Conservation (phyloP, 2,113 vertebrate species). For the Cnemophilus loriae region DNA sequence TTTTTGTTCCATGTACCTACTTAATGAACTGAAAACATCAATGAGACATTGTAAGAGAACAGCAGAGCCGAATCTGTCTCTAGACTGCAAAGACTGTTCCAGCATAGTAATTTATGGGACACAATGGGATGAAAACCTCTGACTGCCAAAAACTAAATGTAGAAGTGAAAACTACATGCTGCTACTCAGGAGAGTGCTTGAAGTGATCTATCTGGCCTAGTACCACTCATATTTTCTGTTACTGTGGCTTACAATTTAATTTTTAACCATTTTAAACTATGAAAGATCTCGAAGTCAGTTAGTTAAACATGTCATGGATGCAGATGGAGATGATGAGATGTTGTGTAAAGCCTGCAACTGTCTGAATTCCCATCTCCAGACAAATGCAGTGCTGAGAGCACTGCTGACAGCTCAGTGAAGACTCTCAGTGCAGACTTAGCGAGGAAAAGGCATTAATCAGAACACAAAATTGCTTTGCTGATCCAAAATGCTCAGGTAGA, state of each 20-base stretch:
- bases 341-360: background rate
- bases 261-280: background rate
- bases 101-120: conserved; percentile 37
- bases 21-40: conserved; percentile 53
- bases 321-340: background rate
- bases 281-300: background rate
- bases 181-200: background rate
- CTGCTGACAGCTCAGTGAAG: background rate
- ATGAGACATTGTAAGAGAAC: conserved; percentile 22
- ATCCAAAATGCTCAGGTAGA: background rate
- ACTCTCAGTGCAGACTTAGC: background rate
- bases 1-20: conserved; percentile 13
- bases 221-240: background rate
- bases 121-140: background rate
- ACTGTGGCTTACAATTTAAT: background rate
- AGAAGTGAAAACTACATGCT: conserved; percentile 19
- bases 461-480: background rate
- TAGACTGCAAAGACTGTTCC: background rate
- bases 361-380: background rate
- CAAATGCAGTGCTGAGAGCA: background rate
- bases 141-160: conserved; percentile 45
- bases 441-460: conserved; percentile 8
- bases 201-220: background rate
- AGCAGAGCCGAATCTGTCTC: background rate
- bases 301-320: background rate